Evolutionary conservation across 2,888 invertebrate species (phyloP).

Genomic region (Ctenicera cuprea): DNA sequence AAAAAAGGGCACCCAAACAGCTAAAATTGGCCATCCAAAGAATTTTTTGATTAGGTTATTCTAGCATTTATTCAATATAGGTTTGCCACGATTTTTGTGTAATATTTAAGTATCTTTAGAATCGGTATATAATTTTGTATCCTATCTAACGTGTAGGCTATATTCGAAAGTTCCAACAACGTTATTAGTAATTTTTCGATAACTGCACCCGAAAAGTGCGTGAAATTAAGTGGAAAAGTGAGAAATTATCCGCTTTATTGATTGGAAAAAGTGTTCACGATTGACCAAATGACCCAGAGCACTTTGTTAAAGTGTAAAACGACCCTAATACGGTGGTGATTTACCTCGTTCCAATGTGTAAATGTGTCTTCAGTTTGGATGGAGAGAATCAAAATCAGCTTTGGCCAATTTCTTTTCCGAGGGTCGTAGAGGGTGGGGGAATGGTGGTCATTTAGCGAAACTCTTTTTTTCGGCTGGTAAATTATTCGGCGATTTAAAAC

Average conservation of each 20-base stretch:
- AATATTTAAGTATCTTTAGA: no score
- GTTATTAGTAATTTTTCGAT: not conserved
- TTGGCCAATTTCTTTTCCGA: slow-evolving; percentile 8
- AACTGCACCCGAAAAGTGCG: slow-evolving; percentile 7
- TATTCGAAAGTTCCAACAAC: not conserved
- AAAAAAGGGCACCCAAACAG: no score
- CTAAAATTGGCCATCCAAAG: no score
- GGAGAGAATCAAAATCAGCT: slow-evolving; percentile 19
- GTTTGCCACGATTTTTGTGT: no score
- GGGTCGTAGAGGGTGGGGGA: slow-evolving; percentile 11
- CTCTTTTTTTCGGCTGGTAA: slow-evolving; percentile 35
- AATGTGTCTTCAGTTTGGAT: slow-evolving; percentile 9
- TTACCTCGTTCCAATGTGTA: slow-evolving; percentile 16
- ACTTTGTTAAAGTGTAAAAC: slow-evolving; percentile 17
- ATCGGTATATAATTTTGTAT: no score
- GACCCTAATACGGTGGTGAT: not conserved
- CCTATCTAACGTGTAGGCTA: no score
- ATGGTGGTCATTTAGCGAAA: slow-evolving; percentile 41
- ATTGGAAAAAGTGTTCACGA: slow-evolving; percentile 29
- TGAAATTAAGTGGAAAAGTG: slow-evolving; percentile 11
- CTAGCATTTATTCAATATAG: no score
- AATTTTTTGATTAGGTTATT: no score
- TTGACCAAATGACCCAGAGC: slow-evolving; percentile 26
- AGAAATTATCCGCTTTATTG: slow-evolving; percentile 31
- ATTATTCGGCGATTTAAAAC: slow-evolving; percentile 43